Evolutionary conservation across 1,140 invertebrate genomes (phyloP), one percentile per base, ranked within the genome.

Genomic region (Drosophila punjabiensis): DNA sequence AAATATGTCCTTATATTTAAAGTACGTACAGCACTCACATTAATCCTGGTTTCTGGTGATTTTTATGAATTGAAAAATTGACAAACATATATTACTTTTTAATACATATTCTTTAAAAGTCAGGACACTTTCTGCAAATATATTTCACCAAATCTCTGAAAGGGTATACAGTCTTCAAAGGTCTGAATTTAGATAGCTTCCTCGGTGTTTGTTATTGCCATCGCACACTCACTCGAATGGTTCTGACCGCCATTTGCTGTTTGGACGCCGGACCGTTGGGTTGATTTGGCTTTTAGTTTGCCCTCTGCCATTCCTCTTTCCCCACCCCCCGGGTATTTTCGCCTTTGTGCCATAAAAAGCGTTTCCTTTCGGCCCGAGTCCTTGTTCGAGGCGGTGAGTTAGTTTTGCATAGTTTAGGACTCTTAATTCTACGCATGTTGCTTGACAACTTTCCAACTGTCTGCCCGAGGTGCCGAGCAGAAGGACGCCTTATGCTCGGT

Each of bases 181-280:
- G 13, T 64, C 20, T 14, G 14, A 13, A 18, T 9, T 24, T 16
- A 3, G 5, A 14, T 63, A 10, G 20, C 5, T 16, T 20, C 7
- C 30, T 13, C 13, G 4, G 28, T 41, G 18, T n/a, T 41, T 35
- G 39, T 43, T 69, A 20, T 50, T 47, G 48, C 61, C 75, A 64
- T 39, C 45, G 67, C 30, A 80, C 50, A 59, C 55, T 45, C 45
- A 45, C 52, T 78, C 35, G 16, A 75, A 71, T 32, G 75, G 53
- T 71, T 75, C 56, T 67, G 82, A 87, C 83, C 82, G 81, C 68
- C 86, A 85, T 85, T 85, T 79, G 82, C 78, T 89, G 86, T 90
- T 81, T 81, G 85, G 80, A 83, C 77, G 80, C 76, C 84, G 84
- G 62, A 62, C 67, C 63, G 80, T 81, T 62, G 71, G 84, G 63